Evolutionary conservation across 2,888 invertebrate genomes (phyloP).

Genomic region (Maniola hyperantus): DNA sequence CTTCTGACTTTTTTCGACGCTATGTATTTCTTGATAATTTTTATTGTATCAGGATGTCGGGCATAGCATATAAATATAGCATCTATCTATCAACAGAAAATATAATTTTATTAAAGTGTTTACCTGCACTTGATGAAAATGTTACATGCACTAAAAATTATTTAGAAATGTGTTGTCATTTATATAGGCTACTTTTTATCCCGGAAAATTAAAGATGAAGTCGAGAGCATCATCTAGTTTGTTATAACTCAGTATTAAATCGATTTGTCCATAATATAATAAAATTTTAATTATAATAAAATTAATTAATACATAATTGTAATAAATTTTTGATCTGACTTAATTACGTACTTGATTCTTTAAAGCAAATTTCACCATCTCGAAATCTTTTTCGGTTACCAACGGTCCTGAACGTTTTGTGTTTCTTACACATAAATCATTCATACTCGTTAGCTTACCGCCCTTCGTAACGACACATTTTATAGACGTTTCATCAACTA

Average conservation of each 20-base stretch:
- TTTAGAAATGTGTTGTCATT: no score
- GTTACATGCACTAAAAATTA: no score
- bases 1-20: conserved; percentile 34
- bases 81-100: conserved; percentile 46
- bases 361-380: conserved; percentile 54
- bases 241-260: no score
- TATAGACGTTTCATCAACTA: conserved; percentile 47
- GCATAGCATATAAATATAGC: conserved; percentile 52
- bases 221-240: no score
- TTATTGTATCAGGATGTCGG: conserved; percentile 44
- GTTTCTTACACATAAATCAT: conserved; percentile 51
- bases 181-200: no score
- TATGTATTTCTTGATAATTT: conserved; percentile 46
- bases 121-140: neutral
- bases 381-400: conserved; percentile 51
- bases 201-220: no score
- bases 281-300: no score
- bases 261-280: no score
- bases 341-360: conserved; percentile 49
- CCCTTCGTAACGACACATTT: conserved; percentile 51
- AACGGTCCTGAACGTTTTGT: conserved; percentile 49
- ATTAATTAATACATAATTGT: neutral
- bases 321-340: neutral
- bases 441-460: conserved; percentile 45
- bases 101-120: neutral